These are phyloP conservation scores for Pelagia noctiluca DNA, from an alignment of 30 jellyfish, hydroid and myxozoan genomes.

Conservation along the genomic window DNA sequence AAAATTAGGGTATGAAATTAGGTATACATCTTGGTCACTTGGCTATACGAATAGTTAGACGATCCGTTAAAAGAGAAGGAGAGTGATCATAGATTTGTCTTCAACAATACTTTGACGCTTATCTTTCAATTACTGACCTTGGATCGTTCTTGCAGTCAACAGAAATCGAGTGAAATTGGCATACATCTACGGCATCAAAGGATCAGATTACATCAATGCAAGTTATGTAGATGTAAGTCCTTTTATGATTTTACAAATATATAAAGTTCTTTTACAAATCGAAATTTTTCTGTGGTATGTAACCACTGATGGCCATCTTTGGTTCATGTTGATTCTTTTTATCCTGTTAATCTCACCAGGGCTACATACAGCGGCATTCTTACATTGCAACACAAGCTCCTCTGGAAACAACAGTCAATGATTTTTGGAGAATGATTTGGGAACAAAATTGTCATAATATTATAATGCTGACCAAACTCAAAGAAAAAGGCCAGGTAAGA, in stretches of 20 bases:
- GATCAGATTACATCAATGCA: slow-evolving; percentile 96
- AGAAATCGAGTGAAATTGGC: slow-evolving; percentile 88
- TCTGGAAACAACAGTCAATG: slow-evolving; percentile 78
- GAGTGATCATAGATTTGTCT: not conserved
- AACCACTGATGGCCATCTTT: not conserved
- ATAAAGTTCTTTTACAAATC: not conserved
- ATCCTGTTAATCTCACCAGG: slow-evolving; percentile 32
- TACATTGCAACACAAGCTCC: slow-evolving; percentile 98
- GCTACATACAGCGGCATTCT: slow-evolving; percentile 87
- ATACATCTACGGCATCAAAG: slow-evolving; percentile 85
- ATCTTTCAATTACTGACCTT: not conserved
- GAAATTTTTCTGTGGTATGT: not conserved
- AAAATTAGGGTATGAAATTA: no score
- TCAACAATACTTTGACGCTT: not conserved
- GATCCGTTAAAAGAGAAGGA: no score
- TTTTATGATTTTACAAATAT: not conserved
- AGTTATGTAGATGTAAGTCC: slow-evolving; percentile 82
- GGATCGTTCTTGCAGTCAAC: slow-evolving; percentile 50
- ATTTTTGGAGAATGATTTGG: slow-evolving; percentile 97
- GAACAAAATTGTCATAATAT: slow-evolving; percentile 85
- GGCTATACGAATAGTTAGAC: no score
- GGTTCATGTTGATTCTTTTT: not conserved
- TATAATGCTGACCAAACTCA: slow-evolving; percentile 93
- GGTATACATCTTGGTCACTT: no score
- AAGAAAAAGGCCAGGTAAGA: slow-evolving; percentile 90